Evolutionary conservation across 2,888 invertebrate genomes (phyloP), one percentile per base, ranked within the genome.

Genomic region (Sinopyrophorus schimmeli): DNA sequence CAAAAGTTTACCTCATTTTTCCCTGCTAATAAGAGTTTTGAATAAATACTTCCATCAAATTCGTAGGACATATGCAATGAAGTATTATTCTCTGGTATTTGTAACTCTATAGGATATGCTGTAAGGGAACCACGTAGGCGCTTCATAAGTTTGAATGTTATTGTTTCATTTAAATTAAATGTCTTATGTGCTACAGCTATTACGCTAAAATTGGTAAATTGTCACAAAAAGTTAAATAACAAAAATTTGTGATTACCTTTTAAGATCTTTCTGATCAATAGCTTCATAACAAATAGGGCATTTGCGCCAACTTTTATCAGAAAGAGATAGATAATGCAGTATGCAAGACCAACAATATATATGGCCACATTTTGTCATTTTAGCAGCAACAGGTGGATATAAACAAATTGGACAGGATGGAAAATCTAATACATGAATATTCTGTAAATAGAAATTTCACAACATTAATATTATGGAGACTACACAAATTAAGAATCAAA

Each of bases 341-440:
- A 94, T 83, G 68, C 97, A 98, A 0, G 94, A 82, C 94, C 93
- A 97, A 73, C 97, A 98, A 73, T 90, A 96, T 53, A 93, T 87
- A 70, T 98, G 97, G 5, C 97, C 96, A 72, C 97, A 98, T 26
- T 87, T 82, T 0, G 94, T 95, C 68, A 95, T 90, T 73, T 95
- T 92, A 1, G 89, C 94, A 40, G 93, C 91, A 39, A 84, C 80
- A 2, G 95, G 94, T 20, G 84, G 76, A 65, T 88, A 87, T 55
- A 97, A 78, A 73, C 97, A 98, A 66, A 98, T 96, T 0, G 97
- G 97, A 70, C 97, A 97, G 24, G 83, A 82, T 11, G 86, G 80
- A 59, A 77, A 78, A 59, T 86, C 86, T 17, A 79, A 77, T 38
- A 83, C 83, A 65, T 82, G 79, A 46, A 87, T 76, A 67, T 82